Evolutionary conservation across 2,113 vertebrate genomes (phyloP).

Genomic region (Eclectus roratus): DNA sequence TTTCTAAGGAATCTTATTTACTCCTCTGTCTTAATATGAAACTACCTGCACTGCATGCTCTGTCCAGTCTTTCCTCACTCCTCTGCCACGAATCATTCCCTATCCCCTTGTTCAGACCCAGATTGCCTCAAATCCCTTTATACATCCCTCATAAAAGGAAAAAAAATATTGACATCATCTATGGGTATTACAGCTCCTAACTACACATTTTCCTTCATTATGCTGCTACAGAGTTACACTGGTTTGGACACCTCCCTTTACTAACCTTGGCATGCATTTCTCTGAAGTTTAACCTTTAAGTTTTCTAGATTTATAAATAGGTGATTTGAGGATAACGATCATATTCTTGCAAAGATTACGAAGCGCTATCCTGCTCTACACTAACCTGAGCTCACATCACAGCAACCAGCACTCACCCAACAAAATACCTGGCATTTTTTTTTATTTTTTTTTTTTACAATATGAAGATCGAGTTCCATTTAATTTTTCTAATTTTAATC

Average conservation of each 20-base stretch:
- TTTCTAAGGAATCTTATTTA: neutral
- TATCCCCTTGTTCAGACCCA: neutral
- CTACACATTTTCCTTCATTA: neutral
- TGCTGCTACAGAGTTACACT: neutral
- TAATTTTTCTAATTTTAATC: neutral
- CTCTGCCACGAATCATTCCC: neutral
- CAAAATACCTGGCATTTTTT: neutral
- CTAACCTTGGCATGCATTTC: neutral
- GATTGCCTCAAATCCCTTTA: neutral
- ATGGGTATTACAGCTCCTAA: neutral
- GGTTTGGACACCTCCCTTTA: neutral
- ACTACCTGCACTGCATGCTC: rapidly evolving
- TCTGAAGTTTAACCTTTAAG: neutral
- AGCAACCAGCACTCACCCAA: neutral
- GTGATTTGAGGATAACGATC: neutral
- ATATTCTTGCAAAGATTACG: neutral
- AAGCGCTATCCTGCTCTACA: neutral
- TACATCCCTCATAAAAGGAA: neutral
- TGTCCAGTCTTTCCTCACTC: neutral
- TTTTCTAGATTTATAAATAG: neutral
- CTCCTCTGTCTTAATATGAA: neutral
- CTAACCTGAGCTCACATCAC: neutral
- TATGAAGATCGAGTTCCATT: neutral
- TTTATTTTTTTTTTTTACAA: neutral
- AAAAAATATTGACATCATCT: neutral